Conservation (phyloP, 2,888 invertebrate genomes). For the Ethmia dodecea region DNA sequence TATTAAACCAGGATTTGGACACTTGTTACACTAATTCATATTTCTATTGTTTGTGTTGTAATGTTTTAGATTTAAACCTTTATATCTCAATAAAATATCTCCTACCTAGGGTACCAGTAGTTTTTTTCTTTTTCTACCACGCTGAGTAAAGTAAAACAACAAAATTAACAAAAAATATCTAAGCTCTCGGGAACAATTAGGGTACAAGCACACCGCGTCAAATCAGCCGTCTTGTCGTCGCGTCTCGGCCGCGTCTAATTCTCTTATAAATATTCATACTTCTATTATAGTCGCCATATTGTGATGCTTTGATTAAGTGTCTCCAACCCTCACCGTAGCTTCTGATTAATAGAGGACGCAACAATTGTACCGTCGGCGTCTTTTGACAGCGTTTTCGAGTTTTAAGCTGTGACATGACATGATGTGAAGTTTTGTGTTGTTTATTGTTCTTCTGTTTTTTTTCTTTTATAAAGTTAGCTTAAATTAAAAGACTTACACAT, state of each 20-base stretch:
- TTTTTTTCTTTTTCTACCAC: neutral
- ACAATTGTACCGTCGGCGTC: slow-evolving; percentile 29
- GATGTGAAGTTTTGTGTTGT: too few relatives aligned
- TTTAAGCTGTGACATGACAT: slow-evolving; percentile 23
- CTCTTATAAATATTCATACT: slow-evolving; percentile 65
- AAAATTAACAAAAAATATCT: slow-evolving; percentile 18
- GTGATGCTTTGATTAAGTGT: slow-evolving; percentile 74
- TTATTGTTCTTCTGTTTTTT: too few relatives aligned
- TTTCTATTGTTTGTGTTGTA: slow-evolving; percentile 38
- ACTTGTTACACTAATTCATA: slow-evolving; percentile 60
- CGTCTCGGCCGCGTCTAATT: slow-evolving; percentile 26
- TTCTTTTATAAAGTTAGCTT: too few relatives aligned
- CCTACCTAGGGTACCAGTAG: too few relatives aligned
- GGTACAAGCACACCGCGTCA: slow-evolving; percentile 45
- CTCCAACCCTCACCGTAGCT: slow-evolving; percentile 38
- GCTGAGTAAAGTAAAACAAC: slow-evolving; percentile 14
- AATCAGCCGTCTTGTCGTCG: slow-evolving; percentile 38
- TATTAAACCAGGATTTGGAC: slow-evolving; percentile 66
- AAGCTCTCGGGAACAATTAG: slow-evolving; percentile 43
- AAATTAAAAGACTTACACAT: too few relatives aligned
- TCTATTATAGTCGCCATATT: slow-evolving; percentile 57
- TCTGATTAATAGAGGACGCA: slow-evolving; percentile 49
- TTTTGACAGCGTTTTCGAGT: slow-evolving; percentile 25
- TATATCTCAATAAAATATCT: too few relatives aligned
- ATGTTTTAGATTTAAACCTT: neutral